Conservation (phyloP, 1,140 invertebrate species). For the Danaus plexippus region DNA sequence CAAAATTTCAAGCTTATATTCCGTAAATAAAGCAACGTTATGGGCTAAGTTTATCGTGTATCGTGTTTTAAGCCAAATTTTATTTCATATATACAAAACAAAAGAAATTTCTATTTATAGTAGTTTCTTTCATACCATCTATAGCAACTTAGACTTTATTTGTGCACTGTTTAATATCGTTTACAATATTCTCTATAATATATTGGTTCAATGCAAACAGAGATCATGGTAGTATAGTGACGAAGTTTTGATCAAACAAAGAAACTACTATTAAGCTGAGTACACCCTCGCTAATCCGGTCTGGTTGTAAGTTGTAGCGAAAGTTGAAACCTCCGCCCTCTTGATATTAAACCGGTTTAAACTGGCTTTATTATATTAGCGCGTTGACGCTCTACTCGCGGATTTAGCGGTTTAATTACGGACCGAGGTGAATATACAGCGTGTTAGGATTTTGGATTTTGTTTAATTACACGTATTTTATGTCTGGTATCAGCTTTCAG, state of each 20-base stretch:
- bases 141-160: too few relatives aligned
- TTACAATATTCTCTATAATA: too few relatives aligned
- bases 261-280: constrained; percentile 47
- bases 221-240: constrained; percentile 11
- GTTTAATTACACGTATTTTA: constrained; percentile 32
- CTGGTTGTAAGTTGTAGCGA: constrained; percentile 50
- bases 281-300: constrained; percentile 46
- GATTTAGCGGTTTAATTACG: constrained; percentile 58
- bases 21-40: too few relatives aligned
- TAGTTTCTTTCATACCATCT: too few relatives aligned
- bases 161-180: too few relatives aligned
- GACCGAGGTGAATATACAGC: constrained; percentile 28
- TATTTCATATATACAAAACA: too few relatives aligned
- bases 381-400: constrained; percentile 47
- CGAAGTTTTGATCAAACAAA: constrained; percentile 37
- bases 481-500: constrained; percentile 2
- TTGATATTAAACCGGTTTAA: constrained; percentile 67
- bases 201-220: too few relatives aligned
- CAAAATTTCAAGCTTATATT: too few relatives aligned
- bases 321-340: constrained; percentile 51
- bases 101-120: too few relatives aligned
- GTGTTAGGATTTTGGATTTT: constrained; percentile 31
- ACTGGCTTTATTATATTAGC: constrained; percentile 67
- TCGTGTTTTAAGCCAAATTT: too few relatives aligned
- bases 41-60: too few relatives aligned